phyloP scores from a whole-genome alignment of 2,888 invertebrate species.

The Lycophotia porphyrea region DNA sequence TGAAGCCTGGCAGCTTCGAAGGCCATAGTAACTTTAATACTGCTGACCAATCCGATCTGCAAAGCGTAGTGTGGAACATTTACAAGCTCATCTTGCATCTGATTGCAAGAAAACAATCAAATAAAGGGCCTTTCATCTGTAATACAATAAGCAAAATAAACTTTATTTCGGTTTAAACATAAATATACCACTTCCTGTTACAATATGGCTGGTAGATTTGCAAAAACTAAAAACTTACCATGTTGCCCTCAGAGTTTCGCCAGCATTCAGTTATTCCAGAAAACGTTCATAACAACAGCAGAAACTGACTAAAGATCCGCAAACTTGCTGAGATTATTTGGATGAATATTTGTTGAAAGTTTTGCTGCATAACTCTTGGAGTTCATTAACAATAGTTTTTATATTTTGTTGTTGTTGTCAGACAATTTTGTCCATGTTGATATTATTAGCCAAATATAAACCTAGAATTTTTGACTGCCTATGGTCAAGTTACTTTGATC shows the following conservation, averaged over 20 bases:
- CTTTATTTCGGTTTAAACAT: background rate
- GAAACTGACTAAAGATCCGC: slow-evolving; percentile 8
- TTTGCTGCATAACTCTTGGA: background rate
- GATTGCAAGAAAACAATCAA: background rate
- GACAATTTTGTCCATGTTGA: background rate
- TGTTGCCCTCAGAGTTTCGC: background rate
- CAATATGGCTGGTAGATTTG: background rate
- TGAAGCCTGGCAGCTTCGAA: background rate
- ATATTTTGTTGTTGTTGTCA: background rate
- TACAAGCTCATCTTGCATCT: too few species aligned
- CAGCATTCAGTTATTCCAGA: slow-evolving; percentile 1
- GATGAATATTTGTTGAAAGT: slow-evolving; percentile 24
- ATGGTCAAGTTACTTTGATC: background rate
- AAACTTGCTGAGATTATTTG: slow-evolving; percentile 16
- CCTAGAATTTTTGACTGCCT: background rate
- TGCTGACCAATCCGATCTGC: background rate
- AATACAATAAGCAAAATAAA: too few species aligned
- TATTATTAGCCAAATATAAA: background rate
- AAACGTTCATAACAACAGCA: slow-evolving; percentile 8
- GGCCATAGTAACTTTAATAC: background rate
- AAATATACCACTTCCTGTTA: background rate
- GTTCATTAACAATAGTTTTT: background rate
- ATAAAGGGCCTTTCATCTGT: background rate
- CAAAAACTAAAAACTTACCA: slow-evolving; percentile 18
- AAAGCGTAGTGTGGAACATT: background rate